Base-by-base conservation (phyloP, 92 coral and sea anemone species). In the Zoanthus solanderi region DNA sequence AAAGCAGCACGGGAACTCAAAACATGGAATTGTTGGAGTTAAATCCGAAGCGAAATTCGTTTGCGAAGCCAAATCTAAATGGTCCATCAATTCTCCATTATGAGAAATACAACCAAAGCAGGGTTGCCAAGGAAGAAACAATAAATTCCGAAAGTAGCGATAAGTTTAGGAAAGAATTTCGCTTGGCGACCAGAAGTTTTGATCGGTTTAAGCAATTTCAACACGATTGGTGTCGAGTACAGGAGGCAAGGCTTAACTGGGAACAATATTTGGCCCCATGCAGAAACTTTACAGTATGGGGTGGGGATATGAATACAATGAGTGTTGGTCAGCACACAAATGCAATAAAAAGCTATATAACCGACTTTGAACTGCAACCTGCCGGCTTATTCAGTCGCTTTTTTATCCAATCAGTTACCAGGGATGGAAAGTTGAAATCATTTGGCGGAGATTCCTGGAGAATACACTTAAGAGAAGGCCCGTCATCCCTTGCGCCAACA, bases 381-480 rank as follows among this genome's bases (percentile, higher is more conserved):
- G 94, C 92, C 0, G 98, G 98, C 0, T 93, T 93, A 45, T 94
- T 92, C 23, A 94, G 97, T 83, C 91, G 93, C 69, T 94, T 96
- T 84, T 48, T 89, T 68, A 94, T 96, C 29, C 97, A 88, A 66
- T 78, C 97, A 12, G 90, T 89, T 5, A 86, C 97, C 32, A 73
- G 83, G 6, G 63, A 66, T 68, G 89, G 92, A 78, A 80, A 65
- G 30, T 57, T 50, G 48, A 96, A 94, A 78, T 75, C 86, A 46
- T 76, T 86, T 37, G 98, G 98, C 6, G 98, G 98, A 23, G 98
- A 96, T 74, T 87, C 98, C 7, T 96, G 98, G 98, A 91, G 98
- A 45, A 86, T 96, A 12, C 96, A 90, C 71, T 56, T 94, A 29
- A 86, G 86, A 6, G 68, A 53, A 16, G 97, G 98, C 7, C 90